Conservation (phyloP, 1,140 invertebrate genomes). For the Lepidurus couesii region DNA sequence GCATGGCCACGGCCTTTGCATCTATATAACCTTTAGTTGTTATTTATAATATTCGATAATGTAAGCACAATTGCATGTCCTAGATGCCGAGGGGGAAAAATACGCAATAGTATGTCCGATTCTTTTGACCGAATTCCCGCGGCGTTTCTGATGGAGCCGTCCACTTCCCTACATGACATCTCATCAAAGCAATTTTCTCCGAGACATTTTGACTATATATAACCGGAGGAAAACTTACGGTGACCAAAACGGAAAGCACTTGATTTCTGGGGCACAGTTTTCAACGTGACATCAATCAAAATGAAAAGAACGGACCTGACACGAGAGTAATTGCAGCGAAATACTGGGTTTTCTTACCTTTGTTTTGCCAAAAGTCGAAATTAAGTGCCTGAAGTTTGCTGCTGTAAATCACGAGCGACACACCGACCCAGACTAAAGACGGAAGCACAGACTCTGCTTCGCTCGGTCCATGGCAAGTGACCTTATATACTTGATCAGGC, state of each 20-base stretch:
- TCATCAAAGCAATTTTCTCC: neutral
- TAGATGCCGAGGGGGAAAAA: neutral
- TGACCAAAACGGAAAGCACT: neutral
- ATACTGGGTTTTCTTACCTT: neutral
- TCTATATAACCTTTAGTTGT: neutral
- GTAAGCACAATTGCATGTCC: neutral
- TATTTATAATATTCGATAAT: neutral
- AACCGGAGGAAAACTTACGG: neutral
- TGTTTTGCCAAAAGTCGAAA: neutral
- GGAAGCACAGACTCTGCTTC: constrained; percentile 16
- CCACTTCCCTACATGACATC: neutral
- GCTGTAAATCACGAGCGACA: constrained; percentile 16
- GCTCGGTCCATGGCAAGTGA: neutral
- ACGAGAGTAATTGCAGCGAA: neutral
- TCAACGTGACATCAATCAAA: neutral
- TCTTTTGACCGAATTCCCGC: constrained; percentile 2
- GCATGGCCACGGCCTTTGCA: neutral
- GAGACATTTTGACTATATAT: neutral
- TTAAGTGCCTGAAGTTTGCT: neutral
- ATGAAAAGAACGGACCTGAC: neutral
- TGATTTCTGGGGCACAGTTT: neutral
- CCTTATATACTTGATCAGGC: neutral
- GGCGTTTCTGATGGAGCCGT: neutral
- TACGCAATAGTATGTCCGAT: neutral
- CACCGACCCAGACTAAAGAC: neutral